Base-by-base conservation (phyloP, 2,113 vertebrate species). In the Tenrec ecaudatus region DNA sequence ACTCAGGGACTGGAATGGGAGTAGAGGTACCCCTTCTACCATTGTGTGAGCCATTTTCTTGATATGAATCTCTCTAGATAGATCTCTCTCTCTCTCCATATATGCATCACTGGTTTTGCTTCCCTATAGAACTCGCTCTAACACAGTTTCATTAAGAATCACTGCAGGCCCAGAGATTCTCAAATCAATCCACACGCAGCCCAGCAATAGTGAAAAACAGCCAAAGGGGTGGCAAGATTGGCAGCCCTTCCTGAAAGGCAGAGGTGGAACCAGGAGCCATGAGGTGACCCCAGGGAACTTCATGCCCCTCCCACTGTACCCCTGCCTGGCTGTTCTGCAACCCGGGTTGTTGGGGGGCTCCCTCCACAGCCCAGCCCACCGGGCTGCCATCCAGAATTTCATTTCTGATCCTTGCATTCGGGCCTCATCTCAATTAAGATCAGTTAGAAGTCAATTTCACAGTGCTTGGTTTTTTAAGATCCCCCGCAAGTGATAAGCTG, bases 371-470 rank as follows among this genome's bases (percentile, higher is more conserved):
- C 85, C 90, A 33, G 31, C 38, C 31, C 3, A 17, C 22, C 29
- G 43, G 95, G 89, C 10, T 29, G 82, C 29, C 22, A 40, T 85
- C 80, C 88, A 5, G 85, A 92, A 93, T 96, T 97, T 97, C 97
- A 96, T 97, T 98, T 97, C 95, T 97, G 95, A 95, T 96, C 95
- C 97, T 98, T 90, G 82, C 78, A 92, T 94, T 95, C 96, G 96
- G 91, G 95, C 85, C 94, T 83, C 94, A 97, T 97, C 96, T 97
- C 97, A 98, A 96, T 98, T 98, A 98, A 98, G 97, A 98, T 98
- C 36, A 0, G 96, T 97, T 97, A 97, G 97, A 98, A 98, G 97
- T 97, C 98, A 98, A 98, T 98, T 98, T 98, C 98, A 98, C 97
- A 98, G 98, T 95, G 96, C 93, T 78, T 98, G 97, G 93, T 94